Evolutionary conservation across 2,888 invertebrate species (phyloP).

Genomic region (Drosophila cyrtoloma): DNA sequence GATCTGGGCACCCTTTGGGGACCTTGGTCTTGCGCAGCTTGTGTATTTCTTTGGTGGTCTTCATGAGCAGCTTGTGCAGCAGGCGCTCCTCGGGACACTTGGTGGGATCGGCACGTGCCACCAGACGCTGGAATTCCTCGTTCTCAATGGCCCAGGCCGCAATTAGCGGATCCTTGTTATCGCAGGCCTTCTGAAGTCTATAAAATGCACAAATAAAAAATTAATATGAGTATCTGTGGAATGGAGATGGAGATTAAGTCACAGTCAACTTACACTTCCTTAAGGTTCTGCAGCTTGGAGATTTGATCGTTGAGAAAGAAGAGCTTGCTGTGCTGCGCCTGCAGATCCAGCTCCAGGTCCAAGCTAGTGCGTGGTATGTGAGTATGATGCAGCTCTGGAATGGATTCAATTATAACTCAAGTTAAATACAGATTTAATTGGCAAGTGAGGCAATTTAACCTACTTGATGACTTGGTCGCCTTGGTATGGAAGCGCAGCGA

Average conservation of each 20-base stretch:
- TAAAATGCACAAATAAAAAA: slow-evolving; percentile 37
- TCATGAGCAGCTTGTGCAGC: slow-evolving; percentile 92
- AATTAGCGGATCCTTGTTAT: slow-evolving; percentile 92
- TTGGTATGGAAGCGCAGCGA: slow-evolving; percentile 93
- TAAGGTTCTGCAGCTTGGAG: slow-evolving; percentile 91
- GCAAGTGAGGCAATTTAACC: slow-evolving; percentile 31
- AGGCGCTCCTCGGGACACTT: slow-evolving; percentile 86
- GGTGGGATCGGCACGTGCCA: slow-evolving; percentile 85
- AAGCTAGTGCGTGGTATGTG: slow-evolving; percentile 93
- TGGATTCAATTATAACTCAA: not conserved
- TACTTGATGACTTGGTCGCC: slow-evolving; percentile 86
- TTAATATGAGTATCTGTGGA: not conserved
- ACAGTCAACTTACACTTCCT: slow-evolving; percentile 86
- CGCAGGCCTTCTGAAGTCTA: slow-evolving; percentile 93
- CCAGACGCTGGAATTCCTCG: slow-evolving; percentile 92
- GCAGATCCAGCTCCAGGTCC: slow-evolving; percentile 95
- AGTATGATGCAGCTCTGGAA: slow-evolving; percentile 86
- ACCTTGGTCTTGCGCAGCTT: slow-evolving; percentile 94
- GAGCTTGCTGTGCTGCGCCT: slow-evolving; percentile 95
- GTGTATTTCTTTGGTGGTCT: slow-evolving; percentile 96
- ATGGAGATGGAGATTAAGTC: not conserved
- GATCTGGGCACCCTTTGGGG: slow-evolving; percentile 94
- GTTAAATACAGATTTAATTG: not conserved
- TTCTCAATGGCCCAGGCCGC: slow-evolving; percentile 95
- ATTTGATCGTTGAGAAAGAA: slow-evolving; percentile 94